These are phyloP conservation scores for Pteria penguin DNA, from an alignment of 2,888 invertebrate genomes.

Conservation along the genomic window DNA sequence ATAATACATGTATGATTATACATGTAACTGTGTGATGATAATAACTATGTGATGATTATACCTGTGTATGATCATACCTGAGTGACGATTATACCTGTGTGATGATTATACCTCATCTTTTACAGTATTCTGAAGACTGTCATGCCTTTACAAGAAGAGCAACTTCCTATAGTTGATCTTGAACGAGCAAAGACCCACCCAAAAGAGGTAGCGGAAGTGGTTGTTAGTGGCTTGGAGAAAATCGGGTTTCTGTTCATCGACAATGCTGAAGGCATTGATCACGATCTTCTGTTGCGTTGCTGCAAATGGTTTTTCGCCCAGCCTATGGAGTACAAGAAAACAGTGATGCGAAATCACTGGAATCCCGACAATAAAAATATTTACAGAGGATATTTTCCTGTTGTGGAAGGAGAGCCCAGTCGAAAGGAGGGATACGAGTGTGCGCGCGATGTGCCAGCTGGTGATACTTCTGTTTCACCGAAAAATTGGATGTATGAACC, in stretches of 20 bases:
- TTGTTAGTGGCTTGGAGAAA: background rate
- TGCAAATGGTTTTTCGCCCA: constrained; percentile 39
- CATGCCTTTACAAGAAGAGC: background rate
- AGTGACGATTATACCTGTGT: too few relatives aligned
- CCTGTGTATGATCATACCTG: too few relatives aligned
- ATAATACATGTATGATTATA: too few relatives aligned
- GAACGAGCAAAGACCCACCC: constrained; percentile 16
- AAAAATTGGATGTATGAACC: constrained; percentile 37
- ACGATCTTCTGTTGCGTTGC: constrained; percentile 20
- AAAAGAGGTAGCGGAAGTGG: constrained; percentile 17
- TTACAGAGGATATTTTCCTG: constrained; percentile 50
- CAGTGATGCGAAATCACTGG: constrained; percentile 38
- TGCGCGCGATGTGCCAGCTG: constrained; percentile 4
- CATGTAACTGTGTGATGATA: too few relatives aligned
- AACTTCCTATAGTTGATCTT: constrained; percentile 41
- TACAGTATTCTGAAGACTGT: too few relatives aligned
- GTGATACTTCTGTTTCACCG: background rate
- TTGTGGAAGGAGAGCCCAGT: constrained; percentile 28
- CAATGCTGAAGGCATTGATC: constrained; percentile 16
- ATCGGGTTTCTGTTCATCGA: background rate
- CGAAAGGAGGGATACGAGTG: constrained; percentile 48
- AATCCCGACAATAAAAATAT: constrained; percentile 41
- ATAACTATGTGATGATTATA: too few relatives aligned
- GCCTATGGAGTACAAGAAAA: constrained; percentile 19
- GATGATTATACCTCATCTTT: too few relatives aligned